These are phyloP conservation scores for Cephus pulcher DNA, from an alignment of 2,888 invertebrate species.

Conservation along the genomic window DNA sequence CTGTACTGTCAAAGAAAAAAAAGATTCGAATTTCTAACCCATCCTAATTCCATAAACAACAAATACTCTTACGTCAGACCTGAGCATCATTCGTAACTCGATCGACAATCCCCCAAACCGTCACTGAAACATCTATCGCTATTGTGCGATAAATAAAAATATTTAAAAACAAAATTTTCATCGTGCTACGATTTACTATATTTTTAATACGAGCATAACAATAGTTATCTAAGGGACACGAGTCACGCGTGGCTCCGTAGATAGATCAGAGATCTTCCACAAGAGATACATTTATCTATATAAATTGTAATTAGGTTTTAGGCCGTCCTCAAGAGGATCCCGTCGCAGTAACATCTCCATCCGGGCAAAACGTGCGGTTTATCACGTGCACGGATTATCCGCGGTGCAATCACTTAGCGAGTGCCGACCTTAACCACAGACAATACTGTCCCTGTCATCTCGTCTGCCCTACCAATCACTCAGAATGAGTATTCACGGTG, in stretches of 20 bases:
- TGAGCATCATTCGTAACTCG: not conserved
- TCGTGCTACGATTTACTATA: not conserved
- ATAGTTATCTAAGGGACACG: not conserved
- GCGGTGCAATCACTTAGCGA: slow-evolving; percentile 52
- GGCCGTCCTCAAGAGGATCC: not conserved
- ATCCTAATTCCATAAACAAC: not conserved
- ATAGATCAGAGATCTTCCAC: slow-evolving; percentile 3
- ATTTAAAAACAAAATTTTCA: not conserved
- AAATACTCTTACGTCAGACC: not conserved
- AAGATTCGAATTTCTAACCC: not conserved
- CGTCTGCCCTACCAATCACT: slow-evolving; percentile 54
- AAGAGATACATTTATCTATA: not conserved
- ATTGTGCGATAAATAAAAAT: not conserved
- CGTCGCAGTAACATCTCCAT: slow-evolving; percentile 18
- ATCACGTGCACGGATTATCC: slow-evolving; percentile 58
- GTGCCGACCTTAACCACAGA: slow-evolving; percentile 42
- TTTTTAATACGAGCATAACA: not conserved
- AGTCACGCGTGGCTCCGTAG: not conserved
- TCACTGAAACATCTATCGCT: not conserved
- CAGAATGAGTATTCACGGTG: slow-evolving; percentile 31
- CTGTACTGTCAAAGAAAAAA: not conserved
- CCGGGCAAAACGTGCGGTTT: slow-evolving; percentile 27
- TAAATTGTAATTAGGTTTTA: not conserved
- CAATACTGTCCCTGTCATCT: slow-evolving; percentile 58
- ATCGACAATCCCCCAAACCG: not conserved